Evolutionary conservation across 2,888 invertebrate genomes (phyloP), one percentile per base, ranked within the genome.

Genomic region (Rhagonycha lutea): DNA sequence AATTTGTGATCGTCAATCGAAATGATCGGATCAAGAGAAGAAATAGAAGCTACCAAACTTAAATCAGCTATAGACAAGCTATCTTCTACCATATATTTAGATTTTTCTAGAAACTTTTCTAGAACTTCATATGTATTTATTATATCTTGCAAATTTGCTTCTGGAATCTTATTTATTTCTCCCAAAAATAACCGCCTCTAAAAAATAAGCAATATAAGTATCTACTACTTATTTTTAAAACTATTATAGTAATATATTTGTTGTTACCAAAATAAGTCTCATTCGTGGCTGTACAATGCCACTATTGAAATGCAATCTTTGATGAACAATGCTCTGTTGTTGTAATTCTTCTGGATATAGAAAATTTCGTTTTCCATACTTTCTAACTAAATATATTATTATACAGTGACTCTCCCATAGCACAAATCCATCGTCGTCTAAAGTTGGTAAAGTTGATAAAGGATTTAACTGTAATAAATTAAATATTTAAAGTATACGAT

Each of bases 401-500:
- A 91, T 90, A 0, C 90, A 90, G 80, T 91, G 90, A 78, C 91
- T 91, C 75, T 84, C 88, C 87, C 80, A 89, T 9, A 86, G 73
- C 89, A 88, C 78, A 84, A 89, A 90, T 76, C 90, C 90, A 29
- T 89, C 89, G 77, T 90, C 90, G 79, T 90, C 89, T 68, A 92
- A 85, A 23, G 90, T 90, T 5, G 92, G 92, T 68, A 92, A 86
- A 47, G 90, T 90, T 82, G 90, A 91, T 81, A 89, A 89, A 1
- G 91, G 91, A 84, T 91, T 91, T 0, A 90, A 81, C 85, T 85
- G 71, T 24, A 83, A 75, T 74, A 32, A 12, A 61, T 60, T 61
- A 67, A 61, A 70, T 32, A 14, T 62, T n/a, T 14, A 24, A 14
- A 65, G 26, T 69, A 9, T 18, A 3, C n/a, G n/a, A 14, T 61